Base-by-base conservation (phyloP, 1,140 invertebrate species). In the Eciton burchellii region DNA sequence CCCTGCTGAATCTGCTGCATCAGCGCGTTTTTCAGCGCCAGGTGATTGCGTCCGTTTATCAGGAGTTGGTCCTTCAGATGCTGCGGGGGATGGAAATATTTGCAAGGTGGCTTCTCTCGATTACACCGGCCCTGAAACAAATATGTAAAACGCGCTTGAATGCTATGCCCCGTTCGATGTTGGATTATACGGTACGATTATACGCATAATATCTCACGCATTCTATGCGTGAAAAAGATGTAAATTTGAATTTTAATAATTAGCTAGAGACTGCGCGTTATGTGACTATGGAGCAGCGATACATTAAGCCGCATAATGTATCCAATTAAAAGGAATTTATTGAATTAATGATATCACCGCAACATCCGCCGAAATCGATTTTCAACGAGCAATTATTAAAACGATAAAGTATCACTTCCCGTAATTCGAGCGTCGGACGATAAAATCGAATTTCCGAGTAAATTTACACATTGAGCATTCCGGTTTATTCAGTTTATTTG, bases 81-180 rank as follows among this genome's bases (percentile, higher is more conserved):
- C 94, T 99, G 99, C 87, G 99, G 99, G 85, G 99, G 99, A 95
- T 99, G 99, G 94, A 99, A 99, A 95, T 99, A 99, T 96, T 99
- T 99, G 97, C 99, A 99, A 88, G 99, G 99, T 84, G 99, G 99
- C 93, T 99, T 99, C 94, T 99, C 99, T 91, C 99, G 96, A 94
- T 99, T 99, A 96, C 99, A 99, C 94, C 99, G 98, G 92, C 99
- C 99, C 99, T 99, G 94, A 96, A 96, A 90, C 79, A 91, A 90
- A 88, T 83, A 84, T 68, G 71, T 3, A 74, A 52, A 45, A 45
- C 3, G 3, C 21, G 4, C 21, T 76, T 52, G 35, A 63, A 52
- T 16, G 21, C 14, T n/a, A 6, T 72, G n/a, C n/a, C n/a, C n/a
- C n/a, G n/a, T 29, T 54, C 19, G 35, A n/a, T 70, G 49, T 29